Base-by-base conservation (phyloP, 2,797 vertebrate species). In the Todus mexicanus region DNA sequence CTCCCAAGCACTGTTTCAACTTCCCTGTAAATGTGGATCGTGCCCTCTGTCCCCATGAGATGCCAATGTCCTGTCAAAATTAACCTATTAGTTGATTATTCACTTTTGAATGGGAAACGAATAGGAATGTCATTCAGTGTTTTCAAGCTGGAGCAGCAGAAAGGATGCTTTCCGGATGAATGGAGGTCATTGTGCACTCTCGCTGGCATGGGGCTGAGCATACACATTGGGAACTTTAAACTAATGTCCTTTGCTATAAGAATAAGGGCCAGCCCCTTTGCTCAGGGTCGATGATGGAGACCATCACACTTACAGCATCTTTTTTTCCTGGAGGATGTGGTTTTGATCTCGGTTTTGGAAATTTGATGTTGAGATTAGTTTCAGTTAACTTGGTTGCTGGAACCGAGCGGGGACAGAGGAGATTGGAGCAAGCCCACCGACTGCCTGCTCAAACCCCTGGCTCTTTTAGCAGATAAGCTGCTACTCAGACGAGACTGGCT, bases 41-140 rank as follows among this genome's bases (percentile, higher is more conserved):
- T 94, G 43, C 31, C 50, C 40, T 87, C 80, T 76, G 84, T 69
- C 50, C 83, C 78, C 79, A 53, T 76, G 92, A 95, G 31, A 73
- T 96, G 54, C 76, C 83, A 92, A 23, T 78, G 61, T 89, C 89
- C 72, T 89, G 72, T 92, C 72, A 87, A 73, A 94, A 95, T 96
- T 86, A 85, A 95, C 64, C 75, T 90, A 57, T 90, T 84, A 65
- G 59, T 61, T 95, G 84, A 80, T 95, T 92, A 92, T 93, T 94
- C 35, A 5, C 61, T 87, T 93, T 84, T 91, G 70, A 93, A 90
- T 79, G 65, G 86, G 89, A 75, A 93, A 90, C 3, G 33, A 72
- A 56, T 80, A 59, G 70, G 66, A 78, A 80, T 78, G 42, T 84
- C 59, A 79, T 79, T 89, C 85, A 77, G 37, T 70, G 66, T 57